Evolutionary conservation across 2,797 vertebrate species (phyloP).

Genomic region (Xiphophorus birchmanni): DNA sequence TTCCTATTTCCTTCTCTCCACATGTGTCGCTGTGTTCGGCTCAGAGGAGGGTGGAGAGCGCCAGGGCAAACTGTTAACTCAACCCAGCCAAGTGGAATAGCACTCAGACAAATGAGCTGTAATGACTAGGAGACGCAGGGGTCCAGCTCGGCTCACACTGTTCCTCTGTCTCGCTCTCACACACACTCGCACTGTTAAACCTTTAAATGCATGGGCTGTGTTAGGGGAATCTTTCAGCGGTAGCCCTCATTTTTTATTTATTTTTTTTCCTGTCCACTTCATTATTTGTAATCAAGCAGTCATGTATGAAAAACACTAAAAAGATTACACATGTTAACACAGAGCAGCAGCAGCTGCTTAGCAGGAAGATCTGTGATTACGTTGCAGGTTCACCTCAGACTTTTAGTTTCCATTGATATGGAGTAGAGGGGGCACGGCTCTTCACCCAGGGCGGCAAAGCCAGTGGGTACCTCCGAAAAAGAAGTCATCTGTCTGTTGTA

Average conservation of each 20-base stretch:
- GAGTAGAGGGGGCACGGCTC: neutral
- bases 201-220: conserved; percentile 39
- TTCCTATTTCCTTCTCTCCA: conserved; percentile 44
- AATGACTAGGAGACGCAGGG: conserved; percentile 71
- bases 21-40: conserved; percentile 53
- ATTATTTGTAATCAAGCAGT: conserved; percentile 39
- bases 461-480: neutral
- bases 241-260: conserved; percentile 1
- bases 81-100: conserved; percentile 76
- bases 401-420: neutral
- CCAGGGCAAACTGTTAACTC: conserved; percentile 75
- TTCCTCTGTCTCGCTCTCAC: conserved; percentile 41
- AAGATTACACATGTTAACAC: conserved; percentile 2
- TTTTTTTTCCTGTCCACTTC: conserved; percentile 37
- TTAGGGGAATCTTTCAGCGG: conserved; percentile 38
- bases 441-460: neutral
- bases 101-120: conserved; percentile 79
- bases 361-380: neutral
- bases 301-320: conserved; percentile 10
- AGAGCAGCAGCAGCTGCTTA: neutral
- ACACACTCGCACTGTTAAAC: conserved; percentile 37
- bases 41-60: conserved; percentile 56
- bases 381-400: conserved; percentile 1
- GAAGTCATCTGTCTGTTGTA: neutral
- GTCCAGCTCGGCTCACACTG: conserved; percentile 59